Conservation (phyloP, 2,797 vertebrate species). For the Apogon hyalosoma region DNA sequence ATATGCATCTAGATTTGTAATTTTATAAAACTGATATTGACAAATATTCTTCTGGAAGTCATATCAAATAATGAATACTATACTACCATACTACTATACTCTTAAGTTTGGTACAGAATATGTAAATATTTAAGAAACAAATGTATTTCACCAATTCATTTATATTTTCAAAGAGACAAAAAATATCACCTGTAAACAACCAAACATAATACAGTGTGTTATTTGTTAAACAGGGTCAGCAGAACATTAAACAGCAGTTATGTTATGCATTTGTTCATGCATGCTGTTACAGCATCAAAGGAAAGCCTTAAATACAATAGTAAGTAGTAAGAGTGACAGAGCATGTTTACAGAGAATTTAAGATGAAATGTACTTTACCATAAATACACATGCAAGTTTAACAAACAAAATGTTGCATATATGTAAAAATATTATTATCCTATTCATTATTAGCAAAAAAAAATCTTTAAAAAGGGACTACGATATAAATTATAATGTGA, state of each 20-base stretch:
- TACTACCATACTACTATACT: no score
- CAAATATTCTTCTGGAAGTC: no score
- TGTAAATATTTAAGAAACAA: constrained; percentile 16
- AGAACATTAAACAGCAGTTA: constrained; percentile 1
- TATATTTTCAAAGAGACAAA: constrained; percentile 1
- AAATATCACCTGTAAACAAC: not conserved
- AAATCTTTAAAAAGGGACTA: not conserved
- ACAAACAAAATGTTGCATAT: not conserved
- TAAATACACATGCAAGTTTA: not conserved
- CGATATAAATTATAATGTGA: not conserved
- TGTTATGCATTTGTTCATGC: not conserved
- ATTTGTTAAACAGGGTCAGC: not conserved
- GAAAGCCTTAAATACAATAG: constrained; percentile 3
- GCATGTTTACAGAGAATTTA: not conserved
- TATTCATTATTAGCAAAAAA: no score
- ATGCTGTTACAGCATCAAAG: constrained; percentile 10
- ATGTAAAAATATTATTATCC: no score
- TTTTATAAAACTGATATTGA: no score
- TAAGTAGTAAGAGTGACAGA: constrained; percentile 6
- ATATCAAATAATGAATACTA: no score
- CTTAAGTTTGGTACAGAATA: not conserved
- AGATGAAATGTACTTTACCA: not conserved
- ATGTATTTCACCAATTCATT: not conserved
- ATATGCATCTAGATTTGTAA: no score
- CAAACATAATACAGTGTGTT: not conserved